Percentiles rank a stretch among this genome's conserved stretches.
Conservation (phyloP, 2,797 vertebrate species). For the Rallus crepitans region DNA sequence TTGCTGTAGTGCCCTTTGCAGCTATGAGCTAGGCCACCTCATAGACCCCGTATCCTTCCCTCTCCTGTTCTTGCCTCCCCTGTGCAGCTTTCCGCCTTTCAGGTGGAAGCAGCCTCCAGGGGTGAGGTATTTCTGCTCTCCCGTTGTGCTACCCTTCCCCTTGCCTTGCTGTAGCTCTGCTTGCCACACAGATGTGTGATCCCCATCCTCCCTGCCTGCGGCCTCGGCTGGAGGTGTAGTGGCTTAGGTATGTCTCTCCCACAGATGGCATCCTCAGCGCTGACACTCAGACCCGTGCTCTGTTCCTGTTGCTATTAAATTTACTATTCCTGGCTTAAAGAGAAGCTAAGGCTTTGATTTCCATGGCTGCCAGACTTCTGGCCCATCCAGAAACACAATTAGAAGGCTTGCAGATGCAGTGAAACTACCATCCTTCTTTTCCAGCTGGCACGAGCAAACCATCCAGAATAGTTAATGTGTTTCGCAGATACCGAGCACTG, state of each 20-base stretch:
- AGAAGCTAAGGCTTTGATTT: constrained; percentile 1
- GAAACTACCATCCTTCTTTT: not conserved
- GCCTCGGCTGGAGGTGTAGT: not conserved
- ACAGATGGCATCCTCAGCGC: not conserved
- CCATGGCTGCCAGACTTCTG: constrained; percentile 12
- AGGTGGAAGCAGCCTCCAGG: not conserved
- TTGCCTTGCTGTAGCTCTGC: not conserved
- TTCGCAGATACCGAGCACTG: not conserved
- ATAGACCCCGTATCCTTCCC: not conserved
- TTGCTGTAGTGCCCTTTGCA: not conserved
- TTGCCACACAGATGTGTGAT: not conserved
- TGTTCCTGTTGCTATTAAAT: not conserved
- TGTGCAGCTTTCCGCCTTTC: not conserved
- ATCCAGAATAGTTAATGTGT: not conserved
- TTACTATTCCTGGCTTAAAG: not conserved
- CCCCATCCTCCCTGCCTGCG: not conserved
- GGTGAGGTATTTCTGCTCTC: not conserved
- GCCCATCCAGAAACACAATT: constrained; percentile 7
- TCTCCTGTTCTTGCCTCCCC: not conserved
- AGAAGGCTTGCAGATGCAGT: not conserved
- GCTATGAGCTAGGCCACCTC: not conserved
- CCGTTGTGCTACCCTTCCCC: not conserved
- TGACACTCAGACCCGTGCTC: not conserved
- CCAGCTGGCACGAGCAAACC: constrained; percentile 14
- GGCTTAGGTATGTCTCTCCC: fast-evolving